These are phyloP conservation scores for Perccottus glenii DNA, from an alignment of 2,113 vertebrate genomes.

Conservation along the genomic window DNA sequence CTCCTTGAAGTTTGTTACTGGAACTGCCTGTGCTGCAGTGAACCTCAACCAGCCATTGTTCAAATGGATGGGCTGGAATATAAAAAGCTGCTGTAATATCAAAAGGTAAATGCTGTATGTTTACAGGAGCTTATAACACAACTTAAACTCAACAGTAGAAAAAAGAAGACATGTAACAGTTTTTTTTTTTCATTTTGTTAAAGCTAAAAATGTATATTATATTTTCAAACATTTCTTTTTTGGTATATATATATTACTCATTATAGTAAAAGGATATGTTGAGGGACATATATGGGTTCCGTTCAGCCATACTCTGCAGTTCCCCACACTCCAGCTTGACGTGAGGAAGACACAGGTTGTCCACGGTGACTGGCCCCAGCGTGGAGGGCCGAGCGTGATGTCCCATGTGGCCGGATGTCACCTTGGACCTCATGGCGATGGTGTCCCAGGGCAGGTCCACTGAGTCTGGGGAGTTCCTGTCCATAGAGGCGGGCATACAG, in stretches of 20 bases:
- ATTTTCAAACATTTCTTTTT: not conserved
- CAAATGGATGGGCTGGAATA: conserved; percentile 59
- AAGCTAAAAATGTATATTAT: not conserved
- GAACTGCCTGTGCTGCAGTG: conserved; percentile 75
- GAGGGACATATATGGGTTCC: conserved; percentile 78
- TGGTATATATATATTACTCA: not conserved
- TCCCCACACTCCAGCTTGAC: conserved; percentile 81
- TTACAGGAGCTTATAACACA: conserved; percentile 16
- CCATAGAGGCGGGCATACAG: conserved; percentile 64
- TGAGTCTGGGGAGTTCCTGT: conserved; percentile 73
- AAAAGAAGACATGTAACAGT: no score
- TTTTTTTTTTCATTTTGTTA: not conserved
- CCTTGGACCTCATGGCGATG: conserved; percentile 77
- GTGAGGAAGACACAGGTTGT: conserved; percentile 75
- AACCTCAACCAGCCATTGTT: conserved; percentile 77
- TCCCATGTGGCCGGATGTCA: conserved; percentile 71
- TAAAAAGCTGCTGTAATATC: conserved; percentile 60
- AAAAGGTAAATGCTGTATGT: conserved; percentile 38
- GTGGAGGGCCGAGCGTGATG: conserved; percentile 72
- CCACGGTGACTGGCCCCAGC: conserved; percentile 64
- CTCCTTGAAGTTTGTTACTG: conserved; percentile 85
- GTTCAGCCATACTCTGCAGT: conserved; percentile 72
- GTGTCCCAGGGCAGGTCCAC: conserved; percentile 80
- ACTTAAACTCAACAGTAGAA: not conserved
- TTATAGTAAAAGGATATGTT: conserved; percentile 89